A percentile compares a stretch with the other conserved stretches of the same genome.
Conservation (phyloP, 2,797 vertebrate genomes). For the Pogoniulus pusillus region DNA sequence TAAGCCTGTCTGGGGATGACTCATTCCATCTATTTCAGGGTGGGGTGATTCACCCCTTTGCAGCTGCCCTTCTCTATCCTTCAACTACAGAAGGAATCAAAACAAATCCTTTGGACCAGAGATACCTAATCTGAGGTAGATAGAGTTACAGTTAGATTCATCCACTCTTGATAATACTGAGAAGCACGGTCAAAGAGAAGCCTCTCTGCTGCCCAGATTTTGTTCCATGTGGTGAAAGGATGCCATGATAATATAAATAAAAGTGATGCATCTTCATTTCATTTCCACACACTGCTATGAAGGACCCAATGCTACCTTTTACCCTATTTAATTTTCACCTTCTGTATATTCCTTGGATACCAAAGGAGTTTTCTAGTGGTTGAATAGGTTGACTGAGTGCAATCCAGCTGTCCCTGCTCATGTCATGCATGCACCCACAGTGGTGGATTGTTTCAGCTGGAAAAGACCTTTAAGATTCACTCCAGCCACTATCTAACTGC, state of each 20-base stretch:
- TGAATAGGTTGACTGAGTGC: background rate
- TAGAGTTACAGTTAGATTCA: slow-evolving; percentile 2
- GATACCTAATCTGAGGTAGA: slow-evolving; percentile 15
- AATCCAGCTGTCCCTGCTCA: background rate
- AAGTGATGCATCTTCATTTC: background rate
- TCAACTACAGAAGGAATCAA: slow-evolving; percentile 45
- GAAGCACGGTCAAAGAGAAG: background rate
- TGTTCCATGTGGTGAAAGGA: background rate
- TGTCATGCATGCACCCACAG: background rate
- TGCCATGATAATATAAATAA: background rate
- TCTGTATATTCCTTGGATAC: background rate
- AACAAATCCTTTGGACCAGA: slow-evolving; percentile 1
- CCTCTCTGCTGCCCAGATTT: background rate
- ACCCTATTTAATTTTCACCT: background rate
- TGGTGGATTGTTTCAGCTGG: too few species aligned
- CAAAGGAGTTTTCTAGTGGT: background rate
- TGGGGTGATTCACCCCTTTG: slow-evolving; percentile 54
- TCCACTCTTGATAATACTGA: background rate
- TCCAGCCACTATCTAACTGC: too few species aligned
- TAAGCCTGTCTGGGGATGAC: slow-evolving; percentile 62
- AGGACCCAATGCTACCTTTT: background rate
- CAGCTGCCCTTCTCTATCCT: slow-evolving; percentile 51
- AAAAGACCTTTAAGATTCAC: too few species aligned
- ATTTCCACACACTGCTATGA: background rate
- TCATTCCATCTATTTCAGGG: slow-evolving; percentile 60